phyloP scores from a whole-genome alignment of 2,888 invertebrate species.

The Halictus ligatus region DNA sequence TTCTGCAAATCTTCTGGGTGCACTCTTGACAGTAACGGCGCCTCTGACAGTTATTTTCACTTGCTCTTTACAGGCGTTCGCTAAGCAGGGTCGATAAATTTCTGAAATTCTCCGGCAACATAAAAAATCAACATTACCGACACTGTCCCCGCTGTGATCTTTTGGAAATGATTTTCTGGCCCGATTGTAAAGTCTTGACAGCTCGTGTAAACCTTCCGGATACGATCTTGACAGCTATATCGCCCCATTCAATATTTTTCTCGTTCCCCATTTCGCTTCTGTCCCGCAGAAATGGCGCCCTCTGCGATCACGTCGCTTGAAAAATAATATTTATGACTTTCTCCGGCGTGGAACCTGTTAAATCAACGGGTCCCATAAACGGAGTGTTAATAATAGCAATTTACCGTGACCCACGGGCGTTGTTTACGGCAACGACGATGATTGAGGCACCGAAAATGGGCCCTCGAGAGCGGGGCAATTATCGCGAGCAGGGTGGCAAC shows the following conservation, averaged over 20 bases:
- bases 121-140: background rate
- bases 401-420: background rate
- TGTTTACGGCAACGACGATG: background rate
- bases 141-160: background rate
- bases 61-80: too few relatives aligned
- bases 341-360: background rate
- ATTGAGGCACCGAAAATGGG: background rate
- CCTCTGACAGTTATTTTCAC: background rate
- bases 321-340: background rate
- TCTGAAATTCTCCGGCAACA: background rate
- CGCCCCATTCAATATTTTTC: background rate
- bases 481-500: too few relatives aligned
- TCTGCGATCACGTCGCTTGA: background rate
- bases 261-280: background rate
- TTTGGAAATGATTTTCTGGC: background rate
- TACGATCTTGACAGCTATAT: background rate
- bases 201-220: background rate
- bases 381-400: constrained; percentile 10
- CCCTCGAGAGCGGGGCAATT: background rate
- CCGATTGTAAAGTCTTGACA: background rate
- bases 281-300: background rate
- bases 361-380: background rate
- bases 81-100: background rate
- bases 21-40: too few relatives aligned
- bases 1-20: too few relatives aligned